Conservation (phyloP, 1,140 invertebrate species). For the Gonioctena quinquepunctata region DNA sequence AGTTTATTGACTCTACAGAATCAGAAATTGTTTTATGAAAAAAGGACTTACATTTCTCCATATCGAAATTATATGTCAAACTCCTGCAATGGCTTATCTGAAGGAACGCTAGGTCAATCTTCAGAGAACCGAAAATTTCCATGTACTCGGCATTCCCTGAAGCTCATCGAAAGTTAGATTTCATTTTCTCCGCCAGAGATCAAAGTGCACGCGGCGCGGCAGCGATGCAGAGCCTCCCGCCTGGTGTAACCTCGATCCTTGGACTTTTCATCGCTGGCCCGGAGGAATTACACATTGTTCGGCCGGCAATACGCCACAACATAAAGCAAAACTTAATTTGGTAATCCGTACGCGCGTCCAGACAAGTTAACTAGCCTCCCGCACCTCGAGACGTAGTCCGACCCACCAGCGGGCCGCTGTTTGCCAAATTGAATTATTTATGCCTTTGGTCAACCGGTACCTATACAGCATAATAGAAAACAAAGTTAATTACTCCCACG, state of each 20-base stretch:
- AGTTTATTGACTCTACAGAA: no score
- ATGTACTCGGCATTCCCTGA: no score
- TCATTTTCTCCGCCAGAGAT: not conserved
- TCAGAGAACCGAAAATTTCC: no score
- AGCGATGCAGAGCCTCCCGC: not conserved
- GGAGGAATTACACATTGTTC: not conserved
- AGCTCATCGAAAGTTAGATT: no score
- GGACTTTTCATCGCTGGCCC: not conserved
- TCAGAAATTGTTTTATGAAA: no score
- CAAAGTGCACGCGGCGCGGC: not conserved
- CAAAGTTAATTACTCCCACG: constrained; percentile 36
- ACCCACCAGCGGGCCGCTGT: not conserved
- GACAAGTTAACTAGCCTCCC: not conserved
- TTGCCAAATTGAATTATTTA: constrained; percentile 27
- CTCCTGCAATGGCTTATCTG: no score
- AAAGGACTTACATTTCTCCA: no score
- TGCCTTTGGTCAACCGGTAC: constrained; percentile 24
- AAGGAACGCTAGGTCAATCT: no score
- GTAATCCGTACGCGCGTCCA: not conserved
- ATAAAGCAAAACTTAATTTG: not conserved
- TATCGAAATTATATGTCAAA: no score
- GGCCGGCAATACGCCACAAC: not conserved
- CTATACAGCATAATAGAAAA: constrained; percentile 38
- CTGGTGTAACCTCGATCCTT: not conserved
- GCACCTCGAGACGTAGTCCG: not conserved